These are phyloP conservation scores for Eupsilia transversa DNA, from an alignment of 2,888 invertebrate genomes.

Conservation along the genomic window DNA sequence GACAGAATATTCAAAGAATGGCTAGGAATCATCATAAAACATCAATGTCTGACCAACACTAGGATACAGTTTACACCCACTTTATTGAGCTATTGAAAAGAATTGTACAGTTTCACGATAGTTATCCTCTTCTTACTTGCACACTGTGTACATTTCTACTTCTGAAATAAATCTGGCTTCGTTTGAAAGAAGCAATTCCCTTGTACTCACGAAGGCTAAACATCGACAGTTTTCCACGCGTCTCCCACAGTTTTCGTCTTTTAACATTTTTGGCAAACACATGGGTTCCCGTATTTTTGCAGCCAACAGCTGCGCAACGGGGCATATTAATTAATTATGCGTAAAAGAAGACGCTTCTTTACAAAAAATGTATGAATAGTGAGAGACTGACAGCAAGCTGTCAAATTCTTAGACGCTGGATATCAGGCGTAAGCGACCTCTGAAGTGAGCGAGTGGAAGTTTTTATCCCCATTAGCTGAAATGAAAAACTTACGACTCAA, in stretches of 20 bases:
- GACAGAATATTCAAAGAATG: not conserved
- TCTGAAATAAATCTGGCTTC: no score
- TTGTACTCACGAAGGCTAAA: not conserved
- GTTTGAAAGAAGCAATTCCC: not conserved
- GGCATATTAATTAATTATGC: not conserved
- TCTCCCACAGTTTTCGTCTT: not conserved
- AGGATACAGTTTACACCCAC: not conserved
- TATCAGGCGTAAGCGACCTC: not conserved
- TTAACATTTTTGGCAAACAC: not conserved
- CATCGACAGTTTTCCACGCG: not conserved
- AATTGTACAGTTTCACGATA: not conserved
- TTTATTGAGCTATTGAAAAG: not conserved
- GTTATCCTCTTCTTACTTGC: not conserved
- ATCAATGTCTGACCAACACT: not conserved
- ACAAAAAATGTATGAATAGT: not conserved
- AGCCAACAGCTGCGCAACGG: not conserved
- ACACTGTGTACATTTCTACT: not conserved
- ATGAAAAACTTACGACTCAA: constrained; percentile 30
- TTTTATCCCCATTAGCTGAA: not conserved
- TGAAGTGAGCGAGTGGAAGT: not conserved
- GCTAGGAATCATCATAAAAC: not conserved
- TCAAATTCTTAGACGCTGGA: not conserved
- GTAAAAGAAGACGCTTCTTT: not conserved
- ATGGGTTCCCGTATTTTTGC: not conserved
- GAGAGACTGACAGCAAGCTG: not conserved